A percentile compares a stretch with the other conserved stretches of the same genome.
Conservation (phyloP, 2,113 vertebrate genomes). For the Phyllostomus hastatus region DNA sequence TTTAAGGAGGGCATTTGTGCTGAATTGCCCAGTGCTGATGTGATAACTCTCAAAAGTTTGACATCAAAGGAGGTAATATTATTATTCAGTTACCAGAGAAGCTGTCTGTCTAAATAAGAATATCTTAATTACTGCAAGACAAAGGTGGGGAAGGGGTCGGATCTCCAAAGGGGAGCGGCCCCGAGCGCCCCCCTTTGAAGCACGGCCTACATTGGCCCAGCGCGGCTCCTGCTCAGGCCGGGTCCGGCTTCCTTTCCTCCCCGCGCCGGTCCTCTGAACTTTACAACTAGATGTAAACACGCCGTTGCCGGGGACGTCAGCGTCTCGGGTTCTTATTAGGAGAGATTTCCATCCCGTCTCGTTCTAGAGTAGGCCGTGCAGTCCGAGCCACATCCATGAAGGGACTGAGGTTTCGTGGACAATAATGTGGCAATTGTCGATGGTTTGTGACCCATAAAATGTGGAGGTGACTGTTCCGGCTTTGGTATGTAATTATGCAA, state of each 20-base stretch:
- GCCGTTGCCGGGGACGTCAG: slow-evolving; percentile 91
- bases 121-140: slow-evolving; percentile 88
- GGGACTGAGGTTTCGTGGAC: slow-evolving; percentile 95
- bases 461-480: slow-evolving; percentile 99
- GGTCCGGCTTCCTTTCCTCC: slow-evolving; percentile 77
- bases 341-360: slow-evolving; percentile 91
- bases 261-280: slow-evolving; percentile 86
- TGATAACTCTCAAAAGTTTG: slow-evolving; percentile 87
- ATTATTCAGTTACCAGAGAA: slow-evolving; percentile 86
- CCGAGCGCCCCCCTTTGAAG: slow-evolving; percentile 80
- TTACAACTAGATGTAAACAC: slow-evolving; percentile 94
- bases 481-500: slow-evolving; percentile 99
- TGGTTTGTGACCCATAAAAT: slow-evolving; percentile 99
- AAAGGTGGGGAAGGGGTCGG: slow-evolving; percentile 80
- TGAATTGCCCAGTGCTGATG: slow-evolving; percentile 81
- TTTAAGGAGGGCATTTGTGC: slow-evolving; percentile 74
- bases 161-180: slow-evolving; percentile 77
- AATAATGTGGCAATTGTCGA: slow-evolving; percentile 99
- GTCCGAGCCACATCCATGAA: slow-evolving; percentile 89
- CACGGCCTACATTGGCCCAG: slow-evolving; percentile 79
- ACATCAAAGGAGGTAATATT: slow-evolving; percentile 85
- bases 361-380: slow-evolving; percentile 91
- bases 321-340: slow-evolving; percentile 90
- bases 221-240: slow-evolving; percentile 81
- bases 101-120: slow-evolving; percentile 83